phyloP scores from a whole-genome alignment of 2,113 vertebrate genomes.

The Salvelinus alpinus region DNA sequence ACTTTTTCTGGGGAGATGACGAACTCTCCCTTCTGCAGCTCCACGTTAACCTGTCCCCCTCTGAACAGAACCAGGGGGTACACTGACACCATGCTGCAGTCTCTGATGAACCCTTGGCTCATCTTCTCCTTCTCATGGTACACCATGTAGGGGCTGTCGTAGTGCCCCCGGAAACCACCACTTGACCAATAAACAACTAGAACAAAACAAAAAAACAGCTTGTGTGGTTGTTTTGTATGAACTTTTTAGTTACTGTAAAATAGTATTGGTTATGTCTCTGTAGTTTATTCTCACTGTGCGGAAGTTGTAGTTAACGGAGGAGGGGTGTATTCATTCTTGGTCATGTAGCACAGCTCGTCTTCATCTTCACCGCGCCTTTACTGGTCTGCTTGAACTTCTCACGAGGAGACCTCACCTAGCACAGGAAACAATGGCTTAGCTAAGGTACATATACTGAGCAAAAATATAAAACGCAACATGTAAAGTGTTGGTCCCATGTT shows the following conservation, averaged over 20 bases:
- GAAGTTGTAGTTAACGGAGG: constrained; percentile 85
- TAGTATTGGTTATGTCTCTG: too few species aligned
- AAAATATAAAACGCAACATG: too few species aligned
- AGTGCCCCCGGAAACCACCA: constrained; percentile 79
- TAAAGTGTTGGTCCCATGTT: too few species aligned
- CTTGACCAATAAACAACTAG: not conserved
- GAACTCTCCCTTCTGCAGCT: constrained; percentile 83
- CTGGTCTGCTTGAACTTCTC: constrained; percentile 88
- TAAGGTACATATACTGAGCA: not conserved
- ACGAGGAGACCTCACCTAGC: constrained; percentile 87
- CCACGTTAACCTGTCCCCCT: constrained; percentile 85
- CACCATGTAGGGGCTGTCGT: constrained; percentile 91
- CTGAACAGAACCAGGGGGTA: constrained; percentile 92
- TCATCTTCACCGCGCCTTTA: constrained; percentile 86
- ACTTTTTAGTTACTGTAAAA: too few species aligned
- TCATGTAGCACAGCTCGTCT: constrained; percentile 89
- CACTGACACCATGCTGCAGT: constrained; percentile 96
- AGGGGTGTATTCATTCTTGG: constrained; percentile 95
- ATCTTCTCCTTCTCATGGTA: constrained; percentile 98
- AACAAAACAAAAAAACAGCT: not conserved
- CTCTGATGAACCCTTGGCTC: constrained; percentile 90
- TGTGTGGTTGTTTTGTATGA: too few species aligned
- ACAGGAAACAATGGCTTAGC: constrained; percentile 5
- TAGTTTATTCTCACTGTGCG: not conserved
- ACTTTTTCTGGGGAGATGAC: constrained; percentile 87